These are phyloP conservation scores for Patiria miniata DNA, from an alignment of 35 echinoderm and acorn worm genomes.

Conservation along the genomic window DNA sequence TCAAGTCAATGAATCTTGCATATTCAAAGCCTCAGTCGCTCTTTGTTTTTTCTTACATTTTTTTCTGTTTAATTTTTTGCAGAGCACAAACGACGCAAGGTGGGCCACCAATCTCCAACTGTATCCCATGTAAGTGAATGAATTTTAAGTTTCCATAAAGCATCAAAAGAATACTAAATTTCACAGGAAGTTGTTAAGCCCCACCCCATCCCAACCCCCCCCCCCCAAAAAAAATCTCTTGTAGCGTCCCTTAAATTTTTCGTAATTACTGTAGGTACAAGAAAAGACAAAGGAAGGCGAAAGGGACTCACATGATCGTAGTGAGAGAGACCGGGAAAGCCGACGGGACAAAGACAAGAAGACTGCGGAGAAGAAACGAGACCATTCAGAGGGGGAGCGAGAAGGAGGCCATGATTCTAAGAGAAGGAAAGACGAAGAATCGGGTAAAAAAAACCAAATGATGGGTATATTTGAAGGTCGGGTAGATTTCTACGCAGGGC, in stretches of 20 bases:
- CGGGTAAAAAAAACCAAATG: conserved; percentile 36
- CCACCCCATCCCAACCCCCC: no score
- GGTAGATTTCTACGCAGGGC: no score
- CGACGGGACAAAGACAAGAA: conserved; percentile 63
- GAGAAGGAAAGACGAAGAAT: conserved; percentile 59
- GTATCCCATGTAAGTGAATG: neutral
- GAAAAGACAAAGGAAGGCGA: conserved; percentile 30
- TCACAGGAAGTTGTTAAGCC: no score
- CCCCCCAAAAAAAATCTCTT: no score
- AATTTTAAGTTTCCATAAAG: no score
- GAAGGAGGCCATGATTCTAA: conserved; percentile 44
- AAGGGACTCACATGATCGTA: conserved; percentile 16
- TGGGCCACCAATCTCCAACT: conserved; percentile 21
- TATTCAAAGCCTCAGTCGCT: no score
- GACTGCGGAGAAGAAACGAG: conserved; percentile 75
- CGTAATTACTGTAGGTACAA: conserved; percentile 30
- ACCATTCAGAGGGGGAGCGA: conserved; percentile 61
- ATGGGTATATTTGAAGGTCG: no score
- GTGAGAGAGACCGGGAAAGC: conserved; percentile 58
- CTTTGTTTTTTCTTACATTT: no score
- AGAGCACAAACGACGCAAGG: conserved; percentile 82
- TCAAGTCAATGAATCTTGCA: no score
- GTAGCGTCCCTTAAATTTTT: no score
- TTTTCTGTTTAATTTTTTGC: conserved; percentile 12
- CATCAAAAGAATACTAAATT: no score